Conservation (phyloP, 2,113 vertebrate genomes). For the Arothron firmamentum region DNA sequence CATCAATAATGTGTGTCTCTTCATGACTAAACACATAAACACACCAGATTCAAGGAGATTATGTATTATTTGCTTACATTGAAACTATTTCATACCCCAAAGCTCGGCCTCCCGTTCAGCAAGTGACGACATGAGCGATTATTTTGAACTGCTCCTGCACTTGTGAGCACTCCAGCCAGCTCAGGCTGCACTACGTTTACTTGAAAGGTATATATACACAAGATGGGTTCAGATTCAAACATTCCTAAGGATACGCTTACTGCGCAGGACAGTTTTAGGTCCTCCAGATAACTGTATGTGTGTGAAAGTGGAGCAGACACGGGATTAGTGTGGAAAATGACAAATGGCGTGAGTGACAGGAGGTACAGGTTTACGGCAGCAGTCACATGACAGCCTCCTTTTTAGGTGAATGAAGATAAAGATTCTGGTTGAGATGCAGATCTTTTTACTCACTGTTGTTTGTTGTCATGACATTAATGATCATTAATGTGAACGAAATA, state of each 20-base stretch:
- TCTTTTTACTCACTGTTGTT: no score
- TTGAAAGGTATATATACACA: conserved; percentile 28
- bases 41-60: conserved; percentile 13
- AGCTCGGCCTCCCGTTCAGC: conserved; percentile 25
- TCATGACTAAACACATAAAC: conserved; percentile 14
- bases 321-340: conserved; percentile 35
- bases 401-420: not conserved
- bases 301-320: conserved; percentile 21
- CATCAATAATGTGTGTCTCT: not conserved
- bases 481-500: no score
- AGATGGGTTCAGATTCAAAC: conserved; percentile 37
- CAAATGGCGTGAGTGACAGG: conserved; percentile 15
- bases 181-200: conserved; percentile 44
- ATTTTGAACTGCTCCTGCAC: conserved; percentile 18
- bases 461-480: no score
- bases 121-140: conserved; percentile 44
- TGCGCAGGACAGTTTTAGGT: not conserved
- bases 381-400: not conserved
- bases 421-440: not conserved
- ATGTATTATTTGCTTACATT: conserved; percentile 39
- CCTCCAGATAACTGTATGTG: conserved; percentile 14
- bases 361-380: conserved; percentile 32
- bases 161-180: conserved; percentile 26
- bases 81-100: conserved; percentile 36
- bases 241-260: conserved; percentile 3